These are phyloP conservation scores for Mesorhabditis spiculigera DNA, from an alignment of 2,888 invertebrate genomes.

Conservation along the genomic window DNA sequence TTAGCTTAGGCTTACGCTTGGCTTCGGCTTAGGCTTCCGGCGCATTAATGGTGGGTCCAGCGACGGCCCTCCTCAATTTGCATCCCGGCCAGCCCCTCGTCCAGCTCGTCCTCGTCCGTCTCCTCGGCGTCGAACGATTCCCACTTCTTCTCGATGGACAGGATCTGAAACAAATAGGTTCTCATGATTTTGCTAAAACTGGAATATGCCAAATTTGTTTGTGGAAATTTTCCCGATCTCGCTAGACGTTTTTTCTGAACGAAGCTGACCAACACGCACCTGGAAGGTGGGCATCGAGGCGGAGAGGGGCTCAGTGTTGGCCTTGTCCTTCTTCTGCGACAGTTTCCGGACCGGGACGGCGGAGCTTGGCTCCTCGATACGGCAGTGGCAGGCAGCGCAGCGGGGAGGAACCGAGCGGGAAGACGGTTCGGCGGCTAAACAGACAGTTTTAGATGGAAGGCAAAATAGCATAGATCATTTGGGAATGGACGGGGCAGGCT, in stretches of 20 bases:
- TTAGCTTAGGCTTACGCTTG: no score
- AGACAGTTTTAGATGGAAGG: no score
- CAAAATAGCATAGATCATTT: no score
- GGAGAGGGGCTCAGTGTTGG: not conserved
- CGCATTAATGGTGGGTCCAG: not conserved
- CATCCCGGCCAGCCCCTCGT: not conserved
- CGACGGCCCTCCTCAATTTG: not conserved
- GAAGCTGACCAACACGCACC: not conserved
- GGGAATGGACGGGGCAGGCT: no score
- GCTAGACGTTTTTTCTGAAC: no score
- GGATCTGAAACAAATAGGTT: not conserved
- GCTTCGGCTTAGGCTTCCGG: no score
- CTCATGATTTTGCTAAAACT: no score
- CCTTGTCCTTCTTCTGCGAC: not conserved
- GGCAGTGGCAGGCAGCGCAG: not conserved
- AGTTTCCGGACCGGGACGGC: not conserved
- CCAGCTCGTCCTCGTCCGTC: not conserved
- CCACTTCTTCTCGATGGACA: not conserved
- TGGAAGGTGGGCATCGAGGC: not conserved
- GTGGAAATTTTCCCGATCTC: no score
- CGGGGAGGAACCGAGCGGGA: not conserved
- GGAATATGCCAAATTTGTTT: no score
- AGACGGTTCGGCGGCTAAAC: not conserved
- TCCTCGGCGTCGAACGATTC: constrained; percentile 1
- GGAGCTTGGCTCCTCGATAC: not conserved